These are phyloP conservation scores for Alsophila aescularia DNA, from an alignment of 2,888 invertebrate species.

Conservation along the genomic window DNA sequence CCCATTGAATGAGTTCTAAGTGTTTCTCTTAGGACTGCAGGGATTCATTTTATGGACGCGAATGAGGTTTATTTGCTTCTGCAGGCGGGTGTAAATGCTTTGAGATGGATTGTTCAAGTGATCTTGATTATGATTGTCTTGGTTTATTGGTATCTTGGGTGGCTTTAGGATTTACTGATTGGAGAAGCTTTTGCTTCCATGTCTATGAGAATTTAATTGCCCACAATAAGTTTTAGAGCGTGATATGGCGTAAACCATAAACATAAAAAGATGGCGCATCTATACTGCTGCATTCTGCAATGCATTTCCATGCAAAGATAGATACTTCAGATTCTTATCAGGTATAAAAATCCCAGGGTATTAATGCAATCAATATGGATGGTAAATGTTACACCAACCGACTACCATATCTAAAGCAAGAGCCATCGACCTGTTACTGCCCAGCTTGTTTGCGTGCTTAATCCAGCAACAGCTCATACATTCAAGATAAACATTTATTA, in stretches of 20 bases:
- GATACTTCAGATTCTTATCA: no score
- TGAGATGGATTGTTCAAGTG: constrained; percentile 21
- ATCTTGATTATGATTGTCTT: constrained; percentile 16
- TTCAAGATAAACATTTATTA: constrained; percentile 25
- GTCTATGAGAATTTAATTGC: no score
- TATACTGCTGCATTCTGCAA: no score
- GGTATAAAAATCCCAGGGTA: no score
- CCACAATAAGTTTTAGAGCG: no score
- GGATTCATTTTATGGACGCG: constrained; percentile 26
- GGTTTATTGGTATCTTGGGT: constrained; percentile 12
- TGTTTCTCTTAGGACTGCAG: constrained; percentile 24
- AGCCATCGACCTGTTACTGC: constrained; percentile 12
- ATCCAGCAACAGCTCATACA: constrained; percentile 8
- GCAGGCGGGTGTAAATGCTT: constrained; percentile 16
- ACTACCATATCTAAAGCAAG: neutral
- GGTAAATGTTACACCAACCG: neutral
- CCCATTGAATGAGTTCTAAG: constrained; percentile 13
- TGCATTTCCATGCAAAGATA: no score
- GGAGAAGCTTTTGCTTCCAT: neutral
- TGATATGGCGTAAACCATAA: no score
- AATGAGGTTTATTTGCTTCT: constrained; percentile 19
- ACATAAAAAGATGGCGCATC: no score
- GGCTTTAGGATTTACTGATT: neutral
- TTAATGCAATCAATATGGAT: neutral
- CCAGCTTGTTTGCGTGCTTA: neutral